Percentiles rank a stretch among this genome's conserved stretches.
Evolutionary conservation across 2,888 invertebrate species (phyloP).

Genomic region (Leucophora obtusa): DNA sequence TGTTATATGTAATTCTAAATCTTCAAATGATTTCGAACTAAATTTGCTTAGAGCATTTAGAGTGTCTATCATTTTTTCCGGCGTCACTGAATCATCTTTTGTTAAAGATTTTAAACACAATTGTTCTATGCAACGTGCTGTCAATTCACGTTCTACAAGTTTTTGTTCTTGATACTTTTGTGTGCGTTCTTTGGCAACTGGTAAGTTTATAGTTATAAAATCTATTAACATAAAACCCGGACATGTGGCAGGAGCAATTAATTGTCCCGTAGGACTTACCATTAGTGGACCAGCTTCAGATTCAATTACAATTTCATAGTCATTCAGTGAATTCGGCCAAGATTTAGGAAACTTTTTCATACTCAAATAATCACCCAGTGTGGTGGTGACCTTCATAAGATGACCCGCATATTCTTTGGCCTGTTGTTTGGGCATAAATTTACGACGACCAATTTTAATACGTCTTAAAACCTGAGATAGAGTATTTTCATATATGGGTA

Average conservation of each 20-base stretch:
- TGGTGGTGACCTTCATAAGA: slow-evolving; percentile 89
- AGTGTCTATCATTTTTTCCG: slow-evolving; percentile 92
- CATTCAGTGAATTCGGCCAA: slow-evolving; percentile 86
- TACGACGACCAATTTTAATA: slow-evolving; percentile 91
- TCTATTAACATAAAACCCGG: slow-evolving; percentile 91
- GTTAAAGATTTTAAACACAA: slow-evolving; percentile 86
- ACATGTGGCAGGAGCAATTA: slow-evolving; percentile 94
- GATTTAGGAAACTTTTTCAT: slow-evolving; percentile 83
- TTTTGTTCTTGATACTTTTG: slow-evolving; percentile 86
- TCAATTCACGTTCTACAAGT: slow-evolving; percentile 87
- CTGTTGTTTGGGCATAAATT: slow-evolving; percentile 94
- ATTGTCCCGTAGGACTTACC: slow-evolving; percentile 95
- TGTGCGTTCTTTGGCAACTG: slow-evolving; percentile 83
- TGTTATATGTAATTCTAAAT: slow-evolving; percentile 88
- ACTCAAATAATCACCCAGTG: slow-evolving; percentile 87
- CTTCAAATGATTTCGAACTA: slow-evolving; percentile 80
- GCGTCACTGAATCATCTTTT: slow-evolving; percentile 94
- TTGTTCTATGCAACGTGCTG: slow-evolving; percentile 83
- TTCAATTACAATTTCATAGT: slow-evolving; percentile 81
- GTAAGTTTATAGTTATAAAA: slow-evolving; percentile 88
- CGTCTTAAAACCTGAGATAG: slow-evolving; percentile 90
- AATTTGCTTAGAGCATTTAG: slow-evolving; percentile 84
- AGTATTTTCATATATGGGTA: slow-evolving; percentile 91
- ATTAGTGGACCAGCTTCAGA: slow-evolving; percentile 95
- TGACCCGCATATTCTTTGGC: slow-evolving; percentile 92